Conservation (phyloP, 2,888 invertebrate species). For the Leptinotarsa peninsularis region DNA sequence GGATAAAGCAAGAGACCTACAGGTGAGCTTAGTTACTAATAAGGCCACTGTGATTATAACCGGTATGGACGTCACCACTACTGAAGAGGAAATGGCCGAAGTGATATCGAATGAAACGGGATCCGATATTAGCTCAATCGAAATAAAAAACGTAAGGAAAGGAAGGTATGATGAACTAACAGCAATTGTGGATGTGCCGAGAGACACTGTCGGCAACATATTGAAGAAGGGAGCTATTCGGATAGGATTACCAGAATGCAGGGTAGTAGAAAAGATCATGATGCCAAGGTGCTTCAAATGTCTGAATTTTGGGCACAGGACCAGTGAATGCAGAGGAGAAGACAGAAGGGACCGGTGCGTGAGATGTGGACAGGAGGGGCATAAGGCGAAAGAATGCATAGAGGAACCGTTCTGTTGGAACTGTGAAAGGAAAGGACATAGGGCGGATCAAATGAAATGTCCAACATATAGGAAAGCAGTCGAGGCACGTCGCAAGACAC, state of each 20-base stretch:
- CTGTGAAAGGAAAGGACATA: slow-evolving; percentile 13
- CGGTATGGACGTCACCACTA: too few relatives aligned
- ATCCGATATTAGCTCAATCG: not conserved
- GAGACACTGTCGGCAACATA: not conserved
- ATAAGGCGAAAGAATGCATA: slow-evolving; percentile 18
- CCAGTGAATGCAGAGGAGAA: not conserved
- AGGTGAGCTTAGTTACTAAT: not conserved
- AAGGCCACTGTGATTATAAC: not conserved
- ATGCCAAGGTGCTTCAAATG: slow-evolving; percentile 7
- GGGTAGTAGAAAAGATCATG: not conserved
- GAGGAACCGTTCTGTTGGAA: slow-evolving; percentile 7
- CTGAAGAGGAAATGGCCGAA: not conserved
- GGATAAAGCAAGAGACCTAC: not conserved
- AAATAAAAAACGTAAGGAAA: not conserved
- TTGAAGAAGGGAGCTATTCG: not conserved
- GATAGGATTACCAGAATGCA: slow-evolving; percentile 4
- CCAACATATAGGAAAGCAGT: slow-evolving; percentile 4
- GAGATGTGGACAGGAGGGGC: slow-evolving; percentile 20
- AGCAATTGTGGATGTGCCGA: slow-evolving; percentile 1
- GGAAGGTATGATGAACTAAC: not conserved
- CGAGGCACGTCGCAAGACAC: not conserved
- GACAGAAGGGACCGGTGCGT: slow-evolving; percentile 1
- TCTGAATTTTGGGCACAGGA: not conserved
- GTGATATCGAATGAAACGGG: not conserved
- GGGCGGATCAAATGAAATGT: slow-evolving; percentile 20